Base-by-base conservation (phyloP, 1,140 invertebrate genomes). In the Panulirus ornatus region DNA sequence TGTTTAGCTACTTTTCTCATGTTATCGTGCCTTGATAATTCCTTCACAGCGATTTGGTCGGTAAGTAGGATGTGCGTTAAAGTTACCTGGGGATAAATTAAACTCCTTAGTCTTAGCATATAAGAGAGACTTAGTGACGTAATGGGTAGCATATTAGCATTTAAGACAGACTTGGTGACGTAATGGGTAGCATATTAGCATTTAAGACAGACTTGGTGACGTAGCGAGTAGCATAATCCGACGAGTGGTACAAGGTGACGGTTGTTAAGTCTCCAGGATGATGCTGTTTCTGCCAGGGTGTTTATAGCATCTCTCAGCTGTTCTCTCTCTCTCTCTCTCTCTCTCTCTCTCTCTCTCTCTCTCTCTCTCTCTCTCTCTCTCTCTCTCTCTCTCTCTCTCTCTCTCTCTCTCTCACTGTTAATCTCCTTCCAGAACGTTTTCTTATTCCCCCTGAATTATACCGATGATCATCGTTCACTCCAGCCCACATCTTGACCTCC, bases 351-450 rank as follows among this genome's bases (percentile, higher is more conserved):
- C 51, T 58, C 51, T 22, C 51, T 22, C 51, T 22, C 51, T 22
- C 22, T 22, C 51, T 22, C 51, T 58, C 51, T 58, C 51, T 58
- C 51, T 58, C 51, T 58, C 51, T 58, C 51, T 58, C 51, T 58
- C 51, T 58, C 51, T 58, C 51, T 58, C 51, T 58, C 51, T 58
- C 51, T 58, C 51, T 58, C 51, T 58, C 51, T 58, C 51, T 58
- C 51, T 58, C 51, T 73, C 70, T 73, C 71, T 73, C 71, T 73
- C 3, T 73, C 71, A 30, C 2, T 73, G n/a, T 30, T 0, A 2
- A n/a, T 73, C 0, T 36, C n/a, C 34, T 30, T 0, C 5, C 5
- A 16, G 9, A 34, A 22, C 70, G 9, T 58, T 58, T 58, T 22
- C 22, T 9, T 58, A 58, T n/a, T n/a, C n/a, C 51, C 22, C 22